Evolutionary conservation across 2,888 invertebrate species (phyloP).

Genomic region (Xestia xanthographa): DNA sequence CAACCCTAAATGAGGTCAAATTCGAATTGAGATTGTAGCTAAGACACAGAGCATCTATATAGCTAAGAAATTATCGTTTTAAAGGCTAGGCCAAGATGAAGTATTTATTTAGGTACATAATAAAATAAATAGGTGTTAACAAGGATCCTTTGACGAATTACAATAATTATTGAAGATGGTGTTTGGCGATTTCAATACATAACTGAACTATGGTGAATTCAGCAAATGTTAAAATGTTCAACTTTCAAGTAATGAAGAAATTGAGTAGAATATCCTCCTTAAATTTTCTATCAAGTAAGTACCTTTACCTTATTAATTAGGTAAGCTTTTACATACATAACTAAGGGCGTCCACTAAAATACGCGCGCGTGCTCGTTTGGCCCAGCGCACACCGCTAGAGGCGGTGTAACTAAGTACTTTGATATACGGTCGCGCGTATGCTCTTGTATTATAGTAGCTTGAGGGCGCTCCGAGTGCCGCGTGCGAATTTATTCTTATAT

Average conservation of each 20-base stretch:
- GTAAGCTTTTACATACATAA: too few species aligned
- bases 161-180: neutral
- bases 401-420: too few species aligned
- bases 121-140: neutral
- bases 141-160: neutral
- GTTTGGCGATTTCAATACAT: neutral
- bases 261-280: constrained; percentile 45
- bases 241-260: constrained; percentile 48
- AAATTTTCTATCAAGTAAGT: constrained; percentile 38
- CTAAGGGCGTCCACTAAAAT: neutral
- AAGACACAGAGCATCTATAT: too few species aligned
- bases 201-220: constrained; percentile 33
- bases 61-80: neutral
- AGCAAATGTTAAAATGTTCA: constrained; percentile 21
- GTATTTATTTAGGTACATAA: neutral
- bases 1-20: constrained; percentile 13
- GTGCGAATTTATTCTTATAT: too few species aligned
- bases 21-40: neutral
- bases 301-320: neutral
- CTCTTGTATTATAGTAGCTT: too few species aligned
- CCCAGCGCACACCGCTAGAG: too few species aligned
- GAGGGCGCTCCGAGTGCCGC: too few species aligned
- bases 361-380: too few species aligned
- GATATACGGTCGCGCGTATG: too few species aligned
- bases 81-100: neutral